A percentile compares a stretch with the other conserved stretches of the same genome.
Conservation (phyloP, 2,888 invertebrate genomes). For the Griposia aprilina region DNA sequence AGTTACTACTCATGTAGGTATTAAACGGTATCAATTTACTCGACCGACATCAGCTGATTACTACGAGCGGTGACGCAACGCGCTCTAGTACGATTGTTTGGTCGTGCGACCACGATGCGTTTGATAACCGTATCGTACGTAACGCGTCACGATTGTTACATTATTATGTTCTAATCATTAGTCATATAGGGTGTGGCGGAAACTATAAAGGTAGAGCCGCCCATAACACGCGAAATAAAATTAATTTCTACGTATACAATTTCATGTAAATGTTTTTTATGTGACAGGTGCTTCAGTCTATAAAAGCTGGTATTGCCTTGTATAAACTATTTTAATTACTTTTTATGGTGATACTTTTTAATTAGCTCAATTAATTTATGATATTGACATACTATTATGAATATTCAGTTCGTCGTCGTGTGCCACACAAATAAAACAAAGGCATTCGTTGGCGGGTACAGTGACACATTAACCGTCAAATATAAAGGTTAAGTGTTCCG, state of each 20-base stretch:
- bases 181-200: background rate
- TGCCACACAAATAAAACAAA: slow-evolving; percentile 17
- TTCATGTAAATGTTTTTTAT: slow-evolving; percentile 9
- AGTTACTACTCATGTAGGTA: slow-evolving; percentile 63
- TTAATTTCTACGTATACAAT: slow-evolving; percentile 12
- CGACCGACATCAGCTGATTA: slow-evolving; percentile 69
- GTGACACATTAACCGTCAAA: slow-evolving; percentile 38
- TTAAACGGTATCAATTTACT: slow-evolving; percentile 70
- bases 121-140: slow-evolving; percentile 60
- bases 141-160: slow-evolving; percentile 54
- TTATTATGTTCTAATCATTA: slow-evolving; percentile 33
- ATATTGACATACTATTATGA: slow-evolving; percentile 31
- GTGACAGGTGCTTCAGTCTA: slow-evolving; percentile 22
- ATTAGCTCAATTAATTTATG: slow-evolving; percentile 36
- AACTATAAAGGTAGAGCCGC: slow-evolving; percentile 5
- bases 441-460: slow-evolving; percentile 18
- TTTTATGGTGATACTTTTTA: slow-evolving; percentile 22
- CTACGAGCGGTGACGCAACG: slow-evolving; percentile 69
- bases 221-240: slow-evolving; percentile 3
- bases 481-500: slow-evolving; percentile 35
- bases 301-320: slow-evolving; percentile 11
- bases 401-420: slow-evolving; percentile 41
- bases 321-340: slow-evolving; percentile 17
- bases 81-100: slow-evolving; percentile 67
- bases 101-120: slow-evolving; percentile 56